Conservation (phyloP, 2,888 invertebrate genomes). For the Mythimna vitellina region DNA sequence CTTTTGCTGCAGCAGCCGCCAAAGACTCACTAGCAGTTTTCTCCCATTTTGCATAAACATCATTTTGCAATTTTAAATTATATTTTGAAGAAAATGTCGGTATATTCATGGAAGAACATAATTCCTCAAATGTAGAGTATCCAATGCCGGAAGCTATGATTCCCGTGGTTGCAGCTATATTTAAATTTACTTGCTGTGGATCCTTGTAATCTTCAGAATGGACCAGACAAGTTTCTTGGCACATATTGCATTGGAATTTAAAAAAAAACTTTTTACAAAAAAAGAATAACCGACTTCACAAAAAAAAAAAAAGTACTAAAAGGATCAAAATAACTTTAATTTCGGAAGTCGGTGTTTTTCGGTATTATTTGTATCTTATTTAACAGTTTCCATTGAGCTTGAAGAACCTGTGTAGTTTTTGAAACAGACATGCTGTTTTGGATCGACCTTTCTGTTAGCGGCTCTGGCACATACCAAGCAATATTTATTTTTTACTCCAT, state of each 20-base stretch:
- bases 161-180: too few relatives aligned
- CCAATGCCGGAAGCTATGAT: too few relatives aligned
- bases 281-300: too few relatives aligned
- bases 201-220: conserved; percentile 22
- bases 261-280: too few relatives aligned
- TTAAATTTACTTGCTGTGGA: conserved; percentile 24
- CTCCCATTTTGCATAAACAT: conserved; percentile 30
- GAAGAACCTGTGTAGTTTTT: background rate
- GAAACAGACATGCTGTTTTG: conserved; percentile 1
- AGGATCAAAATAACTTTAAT: too few relatives aligned
- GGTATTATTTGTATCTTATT: too few relatives aligned
- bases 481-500: conserved; percentile 24
- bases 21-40: conserved; percentile 7
- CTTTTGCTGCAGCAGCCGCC: conserved; percentile 31
- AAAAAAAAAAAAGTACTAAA: too few relatives aligned
- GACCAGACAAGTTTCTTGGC: conserved; percentile 20
- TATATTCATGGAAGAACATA: conserved; percentile 25
- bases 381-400: conserved; percentile 5
- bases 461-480: conserved; percentile 15
- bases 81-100: conserved; percentile 24
- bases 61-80: conserved; percentile 22
- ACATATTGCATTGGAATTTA: conserved; percentile 23
- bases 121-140: too few relatives aligned
- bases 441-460: background rate
- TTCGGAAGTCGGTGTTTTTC: too few relatives aligned